Evolutionary conservation across 2,888 invertebrate genomes (phyloP).

Genomic region (Tuberolachnus salignus): DNA sequence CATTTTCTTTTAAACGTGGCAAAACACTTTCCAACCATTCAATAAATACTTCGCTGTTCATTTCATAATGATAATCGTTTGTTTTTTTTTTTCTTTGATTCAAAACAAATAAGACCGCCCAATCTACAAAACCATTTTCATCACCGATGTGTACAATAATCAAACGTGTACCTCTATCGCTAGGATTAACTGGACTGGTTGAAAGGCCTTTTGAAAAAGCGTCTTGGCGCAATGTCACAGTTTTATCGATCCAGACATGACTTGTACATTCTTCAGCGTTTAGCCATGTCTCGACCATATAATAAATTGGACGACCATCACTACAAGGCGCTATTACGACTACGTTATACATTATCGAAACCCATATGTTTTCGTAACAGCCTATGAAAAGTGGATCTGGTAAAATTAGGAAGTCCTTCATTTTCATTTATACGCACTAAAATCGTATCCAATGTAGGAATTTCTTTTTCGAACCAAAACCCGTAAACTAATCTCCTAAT

Average conservation of each 20-base stretch:
- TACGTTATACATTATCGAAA: conserved; percentile 5
- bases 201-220: conserved; percentile 7
- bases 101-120: conserved; percentile 57
- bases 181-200: conserved; percentile 1
- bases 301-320: conserved; percentile 30
- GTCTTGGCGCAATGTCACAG: no score
- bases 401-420: neutral
- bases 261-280: conserved; percentile 1
- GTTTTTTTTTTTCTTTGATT: conserved; percentile 58
- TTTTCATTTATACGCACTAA: neutral
- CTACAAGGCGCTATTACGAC: neutral
- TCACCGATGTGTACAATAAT: conserved; percentile 46
- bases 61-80: conserved; percentile 58
- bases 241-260: no score
- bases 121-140: conserved; percentile 58
- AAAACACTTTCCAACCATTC: conserved; percentile 1
- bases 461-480: conserved; percentile 13
- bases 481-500: neutral
- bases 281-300: conserved; percentile 24
- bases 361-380: neutral
- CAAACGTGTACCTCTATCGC: conserved; percentile 38
- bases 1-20: conserved; percentile 18
- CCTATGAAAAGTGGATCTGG: neutral
- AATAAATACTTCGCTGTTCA: conserved; percentile 55
- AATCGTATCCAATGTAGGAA: neutral